Conservation (phyloP, 2,888 invertebrate genomes). For the Brachycybe producta region DNA sequence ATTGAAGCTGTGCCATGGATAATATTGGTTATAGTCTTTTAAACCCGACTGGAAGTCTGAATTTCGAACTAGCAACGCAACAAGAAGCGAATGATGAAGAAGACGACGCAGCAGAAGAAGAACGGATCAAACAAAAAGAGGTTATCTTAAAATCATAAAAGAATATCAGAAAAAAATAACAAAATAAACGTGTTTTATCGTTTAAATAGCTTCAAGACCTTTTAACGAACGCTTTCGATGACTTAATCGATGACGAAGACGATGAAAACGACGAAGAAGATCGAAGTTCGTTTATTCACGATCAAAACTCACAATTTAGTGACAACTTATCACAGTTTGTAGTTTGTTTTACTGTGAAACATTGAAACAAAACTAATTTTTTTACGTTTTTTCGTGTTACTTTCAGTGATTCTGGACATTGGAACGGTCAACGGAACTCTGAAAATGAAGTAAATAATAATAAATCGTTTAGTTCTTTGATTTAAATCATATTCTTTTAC, state of each 20-base stretch:
- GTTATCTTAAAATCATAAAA: not conserved
- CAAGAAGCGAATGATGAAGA: slow-evolving; percentile 2
- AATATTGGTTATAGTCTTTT: slow-evolving; percentile 1
- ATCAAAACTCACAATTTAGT: too few relatives aligned
- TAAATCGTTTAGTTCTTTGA: too few relatives aligned
- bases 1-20: too few relatives aligned
- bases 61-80: slow-evolving; percentile 8
- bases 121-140: slow-evolving; percentile 2
- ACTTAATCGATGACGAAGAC: slow-evolving; percentile 11
- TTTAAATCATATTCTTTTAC: too few relatives aligned
- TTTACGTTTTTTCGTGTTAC: too few relatives aligned
- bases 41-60: slow-evolving; percentile 8
- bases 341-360: too few relatives aligned
- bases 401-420: too few relatives aligned
- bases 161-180: not conserved
- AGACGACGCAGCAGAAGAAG: slow-evolving; percentile 14
- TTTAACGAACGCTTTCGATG: slow-evolving; percentile 18
- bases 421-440: too few relatives aligned
- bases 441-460: too few relatives aligned
- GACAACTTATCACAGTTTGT: too few relatives aligned
- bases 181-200: not conserved
- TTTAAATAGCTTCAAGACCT: slow-evolving; percentile 13
- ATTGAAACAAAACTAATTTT: too few relatives aligned
- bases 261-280: slow-evolving; percentile 13
- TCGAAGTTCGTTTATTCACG: not conserved